Conservation (phyloP, 2,888 invertebrate genomes). For the Merodon equestris region DNA sequence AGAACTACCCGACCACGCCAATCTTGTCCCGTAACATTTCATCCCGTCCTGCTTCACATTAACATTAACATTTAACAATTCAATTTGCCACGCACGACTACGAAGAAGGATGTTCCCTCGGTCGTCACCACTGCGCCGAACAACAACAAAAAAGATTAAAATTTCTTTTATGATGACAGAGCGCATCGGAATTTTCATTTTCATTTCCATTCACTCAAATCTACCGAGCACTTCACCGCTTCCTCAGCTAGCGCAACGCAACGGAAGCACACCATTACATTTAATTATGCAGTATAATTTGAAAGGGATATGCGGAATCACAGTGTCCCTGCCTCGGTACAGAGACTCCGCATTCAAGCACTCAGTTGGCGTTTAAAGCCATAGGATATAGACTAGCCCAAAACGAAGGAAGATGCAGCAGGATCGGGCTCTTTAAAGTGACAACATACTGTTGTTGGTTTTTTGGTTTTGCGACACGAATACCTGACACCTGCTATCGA, state of each 20-base stretch:
- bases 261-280: constrained; percentile 65
- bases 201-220: constrained; percentile 36
- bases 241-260: constrained; percentile 40
- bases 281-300: constrained; percentile 65
- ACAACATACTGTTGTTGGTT: no score
- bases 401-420: no score
- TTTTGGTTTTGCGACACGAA: background rate
- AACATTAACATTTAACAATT: constrained; percentile 67
- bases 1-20: constrained; percentile 4
- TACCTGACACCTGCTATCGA: constrained; percentile 50
- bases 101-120: constrained; percentile 52
- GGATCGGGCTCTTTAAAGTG: no score
- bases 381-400: no score
- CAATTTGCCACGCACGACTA: constrained; percentile 66
- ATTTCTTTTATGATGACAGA: constrained; percentile 51
- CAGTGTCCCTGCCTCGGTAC: background rate
- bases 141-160: constrained; percentile 63
- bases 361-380: constrained; percentile 6
- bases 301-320: constrained; percentile 67
- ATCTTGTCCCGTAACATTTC: constrained; percentile 17
- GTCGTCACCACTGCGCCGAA: constrained; percentile 42
- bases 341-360: no score
- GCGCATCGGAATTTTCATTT: constrained; percentile 44
- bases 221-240: constrained; percentile 15
- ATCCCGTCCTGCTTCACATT: constrained; percentile 30